Evolutionary conservation across 2,113 vertebrate genomes (phyloP), one percentile per base, ranked within the genome.

Genomic region (Mesembrinibis cayennensis): DNA sequence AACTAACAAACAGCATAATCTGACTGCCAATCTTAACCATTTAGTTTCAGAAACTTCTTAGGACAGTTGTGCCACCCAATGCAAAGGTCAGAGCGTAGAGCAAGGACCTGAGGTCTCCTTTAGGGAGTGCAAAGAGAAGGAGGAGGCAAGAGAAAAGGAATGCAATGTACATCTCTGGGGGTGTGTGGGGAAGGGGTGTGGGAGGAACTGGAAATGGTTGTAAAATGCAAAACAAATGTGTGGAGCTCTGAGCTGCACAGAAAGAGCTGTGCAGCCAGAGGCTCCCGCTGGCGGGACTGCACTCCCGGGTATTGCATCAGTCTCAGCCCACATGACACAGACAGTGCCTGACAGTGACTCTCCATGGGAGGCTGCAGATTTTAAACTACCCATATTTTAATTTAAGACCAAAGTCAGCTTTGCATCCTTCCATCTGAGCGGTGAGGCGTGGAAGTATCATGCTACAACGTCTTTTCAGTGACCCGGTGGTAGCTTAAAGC

Each of bases 271-370:
- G 21, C 34, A 74, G 50, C 29, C 27, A 22, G 29, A 34, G 26
- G 38, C 26, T 62, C 16, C 40, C 3, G 0, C 26, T 56, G 17
- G 9, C 0, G 0, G 18, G 14, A 23, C 61, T 23, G 29, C 4
- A 2, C n/a, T 52, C 21, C 55, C 2, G 2, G 22, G 13, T 30
- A 26, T 44, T 1, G 1, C 1, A 0, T 53, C 55, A 7, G 20
- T 5, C 32, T 38, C 2, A 2, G 25, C 63, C 45, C 17, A 3
- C 1, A 2, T 34, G 52, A 79, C 21, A 13, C 20, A 25, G 30
- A 20, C 38, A 30, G 13, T 0, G 2, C 27, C 40, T 40, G 13
- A 29, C 1, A 3, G 11, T 49, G 19, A 49, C 22, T 71, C 25
- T 49, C 20, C 13, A 10, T 9, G 8, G 49, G 26, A 56, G 2